These are phyloP conservation scores for Graptemys geographica DNA, from an alignment of 2,797 vertebrate genomes.

Conservation along the genomic window DNA sequence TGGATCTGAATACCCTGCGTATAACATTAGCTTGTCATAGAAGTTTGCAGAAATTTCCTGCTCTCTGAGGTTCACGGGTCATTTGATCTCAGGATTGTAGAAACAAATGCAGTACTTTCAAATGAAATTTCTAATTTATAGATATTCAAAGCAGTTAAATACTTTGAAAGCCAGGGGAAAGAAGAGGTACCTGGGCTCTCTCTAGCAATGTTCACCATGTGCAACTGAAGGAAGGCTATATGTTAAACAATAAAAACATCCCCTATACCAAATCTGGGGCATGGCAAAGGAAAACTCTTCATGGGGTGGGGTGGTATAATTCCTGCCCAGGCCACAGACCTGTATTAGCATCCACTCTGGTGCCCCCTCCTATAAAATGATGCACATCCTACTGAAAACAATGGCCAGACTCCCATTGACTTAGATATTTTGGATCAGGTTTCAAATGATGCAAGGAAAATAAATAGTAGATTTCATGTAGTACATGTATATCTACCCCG, in stretches of 20 bases:
- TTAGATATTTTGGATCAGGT: neutral
- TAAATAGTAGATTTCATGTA: neutral
- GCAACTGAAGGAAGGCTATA: slow-evolving; percentile 15
- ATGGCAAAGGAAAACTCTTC: neutral
- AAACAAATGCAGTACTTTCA: slow-evolving; percentile 37
- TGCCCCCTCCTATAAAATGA: neutral
- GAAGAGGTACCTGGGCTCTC: slow-evolving; percentile 20
- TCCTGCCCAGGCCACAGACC: neutral
- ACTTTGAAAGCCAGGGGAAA: slow-evolving; percentile 60
- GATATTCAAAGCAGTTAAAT: slow-evolving; percentile 50
- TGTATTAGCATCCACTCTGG: neutral
- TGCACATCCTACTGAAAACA: rapidly evolving
- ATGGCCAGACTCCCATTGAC: neutral
- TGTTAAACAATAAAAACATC: slow-evolving; percentile 10
- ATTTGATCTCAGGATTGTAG: slow-evolving; percentile 4
- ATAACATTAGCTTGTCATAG: neutral
- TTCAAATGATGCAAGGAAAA: neutral
- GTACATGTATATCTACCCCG: too few species aligned
- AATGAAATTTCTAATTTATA: slow-evolving; percentile 47
- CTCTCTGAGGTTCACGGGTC: neutral
- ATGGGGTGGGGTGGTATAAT: neutral
- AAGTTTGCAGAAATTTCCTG: neutral
- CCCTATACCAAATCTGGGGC: neutral
- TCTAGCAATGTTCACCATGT: slow-evolving; percentile 53
- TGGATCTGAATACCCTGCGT: neutral